These are phyloP conservation scores for Macroteleia sp. DNA, from an alignment of 2,888 invertebrate species.

Conservation along the genomic window DNA sequence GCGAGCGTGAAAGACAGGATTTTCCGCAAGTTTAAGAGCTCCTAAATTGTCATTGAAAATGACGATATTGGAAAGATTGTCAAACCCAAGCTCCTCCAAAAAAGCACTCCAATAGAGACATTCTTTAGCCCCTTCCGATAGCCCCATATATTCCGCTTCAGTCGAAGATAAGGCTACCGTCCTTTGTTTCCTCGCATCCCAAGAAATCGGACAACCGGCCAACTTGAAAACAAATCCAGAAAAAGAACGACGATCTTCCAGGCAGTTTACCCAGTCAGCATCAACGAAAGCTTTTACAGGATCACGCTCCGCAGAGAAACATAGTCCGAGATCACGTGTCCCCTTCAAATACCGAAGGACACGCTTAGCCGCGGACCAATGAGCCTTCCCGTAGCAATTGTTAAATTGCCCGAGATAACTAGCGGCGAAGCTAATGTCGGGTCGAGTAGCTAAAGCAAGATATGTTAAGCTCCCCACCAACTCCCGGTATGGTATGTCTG, in stretches of 20 bases:
- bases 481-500: conserved; percentile 21
- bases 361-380: conserved; percentile 1
- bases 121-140: neutral
- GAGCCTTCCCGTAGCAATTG: conserved; percentile 3
- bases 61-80: neutral
- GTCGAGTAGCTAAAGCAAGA: conserved; percentile 9
- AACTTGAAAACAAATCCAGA: neutral
- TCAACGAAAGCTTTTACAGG: neutral
- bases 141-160: conserved; percentile 7
- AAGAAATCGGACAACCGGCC: neutral
- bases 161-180: conserved; percentile 1
- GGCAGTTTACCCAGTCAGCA: conserved; percentile 14
- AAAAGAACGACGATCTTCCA: neutral
- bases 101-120: neutral
- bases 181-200: conserved; percentile 3
- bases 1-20: neutral
- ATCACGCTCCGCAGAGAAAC: neutral
- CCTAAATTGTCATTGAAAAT: neutral
- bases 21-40: neutral
- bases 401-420: conserved; percentile 17
- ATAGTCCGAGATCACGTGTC: neutral
- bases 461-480: conserved; percentile 7
- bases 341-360: conserved; percentile 16
- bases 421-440: neutral
- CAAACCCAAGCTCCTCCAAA: neutral